These are phyloP conservation scores for Arbacia lixula DNA, from an alignment of 53 echinoderm and acorn worm genomes.

Conservation along the genomic window DNA sequence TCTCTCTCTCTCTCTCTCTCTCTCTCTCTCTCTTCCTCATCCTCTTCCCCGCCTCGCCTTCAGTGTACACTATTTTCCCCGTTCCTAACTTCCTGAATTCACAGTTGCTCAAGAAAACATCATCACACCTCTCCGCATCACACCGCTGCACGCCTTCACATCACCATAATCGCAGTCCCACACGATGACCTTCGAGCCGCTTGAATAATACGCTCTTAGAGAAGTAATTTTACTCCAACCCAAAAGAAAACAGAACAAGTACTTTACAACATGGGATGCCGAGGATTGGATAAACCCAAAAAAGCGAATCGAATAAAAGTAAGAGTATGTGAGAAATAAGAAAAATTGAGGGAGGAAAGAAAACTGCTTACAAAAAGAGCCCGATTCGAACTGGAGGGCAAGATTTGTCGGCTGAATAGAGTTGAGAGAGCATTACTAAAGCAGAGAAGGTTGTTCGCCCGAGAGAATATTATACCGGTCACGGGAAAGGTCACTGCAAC, in stretches of 20 bases:
- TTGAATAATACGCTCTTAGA: constrained; percentile 11
- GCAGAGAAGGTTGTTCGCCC: constrained; percentile 9
- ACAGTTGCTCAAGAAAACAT: too few relatives aligned
- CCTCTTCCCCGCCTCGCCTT: too few relatives aligned
- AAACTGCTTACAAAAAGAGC: background rate
- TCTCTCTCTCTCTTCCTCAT: too few relatives aligned
- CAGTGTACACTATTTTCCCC: too few relatives aligned
- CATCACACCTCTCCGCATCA: too few relatives aligned
- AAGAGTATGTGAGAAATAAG: background rate
- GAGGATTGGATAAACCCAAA: constrained; percentile 9
- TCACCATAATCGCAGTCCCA: too few relatives aligned
- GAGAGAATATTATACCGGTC: constrained; percentile 25
- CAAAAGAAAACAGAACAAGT: constrained; percentile 49
- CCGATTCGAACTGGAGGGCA: constrained; percentile 20
- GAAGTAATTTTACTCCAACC: constrained; percentile 29
- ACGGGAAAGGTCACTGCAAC: constrained; percentile 2
- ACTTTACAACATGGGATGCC: constrained; percentile 9
- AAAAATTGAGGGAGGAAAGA: constrained; percentile 11
- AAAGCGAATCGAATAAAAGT: background rate
- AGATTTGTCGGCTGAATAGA: constrained; percentile 30
- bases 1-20: too few relatives aligned
- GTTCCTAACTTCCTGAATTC: too few relatives aligned
- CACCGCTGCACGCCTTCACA: too few relatives aligned
- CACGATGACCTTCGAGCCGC: constrained; percentile 19
- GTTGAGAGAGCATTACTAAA: background rate